Conservation (phyloP, 53 echinoderm and acorn worm genomes). For the Paelopatides confundens region DNA sequence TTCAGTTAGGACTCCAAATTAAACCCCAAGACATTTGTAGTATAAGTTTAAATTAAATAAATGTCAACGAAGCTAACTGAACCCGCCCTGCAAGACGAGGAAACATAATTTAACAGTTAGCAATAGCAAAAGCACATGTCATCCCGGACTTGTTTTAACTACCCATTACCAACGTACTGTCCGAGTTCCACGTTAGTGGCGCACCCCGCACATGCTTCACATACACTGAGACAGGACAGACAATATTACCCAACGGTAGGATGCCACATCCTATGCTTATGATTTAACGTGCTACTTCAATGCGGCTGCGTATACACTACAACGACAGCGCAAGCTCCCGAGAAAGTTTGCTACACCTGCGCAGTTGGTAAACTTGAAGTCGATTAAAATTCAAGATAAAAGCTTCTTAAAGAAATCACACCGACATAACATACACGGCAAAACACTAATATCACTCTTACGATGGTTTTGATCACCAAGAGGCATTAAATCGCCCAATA, state of each 20-base stretch:
- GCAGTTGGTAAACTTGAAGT: slow-evolving; percentile 5
- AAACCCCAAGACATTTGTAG: too few relatives aligned
- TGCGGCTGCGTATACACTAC: slow-evolving; percentile 37
- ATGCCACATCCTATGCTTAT: slow-evolving; percentile 13
- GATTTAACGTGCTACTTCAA: not conserved
- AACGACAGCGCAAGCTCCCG: slow-evolving; percentile 45
- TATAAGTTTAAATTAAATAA: too few relatives aligned
- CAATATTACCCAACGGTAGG: not conserved
- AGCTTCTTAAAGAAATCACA: not conserved
- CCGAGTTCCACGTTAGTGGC: too few relatives aligned
- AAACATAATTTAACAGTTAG: too few relatives aligned
- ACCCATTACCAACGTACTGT: too few relatives aligned
- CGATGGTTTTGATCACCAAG: not conserved
- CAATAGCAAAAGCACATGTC: too few relatives aligned
- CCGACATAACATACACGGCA: not conserved
- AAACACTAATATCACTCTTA: not conserved
- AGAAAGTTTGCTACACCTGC: slow-evolving; percentile 46
- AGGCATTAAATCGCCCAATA: not conserved
- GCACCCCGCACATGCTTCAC: too few relatives aligned
- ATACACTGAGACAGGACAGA: too few relatives aligned
- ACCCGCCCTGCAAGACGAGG: too few relatives aligned
- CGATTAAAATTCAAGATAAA: not conserved
- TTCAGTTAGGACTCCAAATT: too few relatives aligned
- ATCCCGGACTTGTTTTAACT: too few relatives aligned
- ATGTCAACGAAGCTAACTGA: too few relatives aligned